Evolutionary conservation across 1,140 invertebrate species (phyloP).

Genomic region (Mesaphorura yosii): DNA sequence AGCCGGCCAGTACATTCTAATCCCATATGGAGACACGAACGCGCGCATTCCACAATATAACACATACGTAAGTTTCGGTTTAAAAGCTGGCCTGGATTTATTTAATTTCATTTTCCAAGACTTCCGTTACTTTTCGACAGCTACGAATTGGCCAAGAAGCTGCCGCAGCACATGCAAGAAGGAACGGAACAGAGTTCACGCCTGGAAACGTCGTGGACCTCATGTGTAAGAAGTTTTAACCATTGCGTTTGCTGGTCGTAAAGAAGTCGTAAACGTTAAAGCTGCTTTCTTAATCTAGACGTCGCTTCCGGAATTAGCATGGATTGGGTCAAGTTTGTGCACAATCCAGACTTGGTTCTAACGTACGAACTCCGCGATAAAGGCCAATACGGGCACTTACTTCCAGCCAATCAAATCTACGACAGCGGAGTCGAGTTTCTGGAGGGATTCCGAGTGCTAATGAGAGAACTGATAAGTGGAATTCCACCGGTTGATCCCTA

Average conservation of each 20-base stretch:
- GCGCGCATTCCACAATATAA: constrained; percentile 43
- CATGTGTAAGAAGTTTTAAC: not conserved
- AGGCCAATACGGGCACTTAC: constrained; percentile 6
- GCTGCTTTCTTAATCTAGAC: not conserved
- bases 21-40: constrained; percentile 43
- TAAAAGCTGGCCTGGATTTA: not conserved
- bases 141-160: not conserved
- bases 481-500: too few species aligned
- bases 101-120: too few species aligned
- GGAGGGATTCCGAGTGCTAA: too few species aligned
- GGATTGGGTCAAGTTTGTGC: not conserved
- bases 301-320: not conserved
- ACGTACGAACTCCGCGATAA: constrained; percentile 1
- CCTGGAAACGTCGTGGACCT: constrained; percentile 4
- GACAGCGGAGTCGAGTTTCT: too few species aligned
- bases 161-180: not conserved
- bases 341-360: not conserved
- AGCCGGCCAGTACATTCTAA: constrained; percentile 59
- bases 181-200: not conserved
- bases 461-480: too few species aligned
- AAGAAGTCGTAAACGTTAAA: not conserved
- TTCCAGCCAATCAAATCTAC: constrained; percentile 6
- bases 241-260: not conserved
- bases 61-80: constrained; percentile 39
- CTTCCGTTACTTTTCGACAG: not conserved